Conservation (phyloP, 1,140 invertebrate genomes). For the Pissodes strobi region DNA sequence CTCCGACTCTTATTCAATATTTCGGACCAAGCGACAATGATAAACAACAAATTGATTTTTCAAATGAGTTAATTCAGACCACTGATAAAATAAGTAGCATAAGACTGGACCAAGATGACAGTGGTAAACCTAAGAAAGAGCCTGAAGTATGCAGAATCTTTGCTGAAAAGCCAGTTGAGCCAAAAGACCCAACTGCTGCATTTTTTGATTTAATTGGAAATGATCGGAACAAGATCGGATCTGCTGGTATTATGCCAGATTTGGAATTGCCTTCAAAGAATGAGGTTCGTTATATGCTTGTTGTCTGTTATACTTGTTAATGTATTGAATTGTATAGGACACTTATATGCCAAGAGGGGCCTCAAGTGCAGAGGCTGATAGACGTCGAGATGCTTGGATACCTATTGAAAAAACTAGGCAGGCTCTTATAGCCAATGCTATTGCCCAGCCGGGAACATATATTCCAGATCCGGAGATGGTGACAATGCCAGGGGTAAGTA, state of each 20-base stretch:
- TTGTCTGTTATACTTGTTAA: conserved; percentile 34
- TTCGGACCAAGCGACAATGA: conserved; percentile 41
- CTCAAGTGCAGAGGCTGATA: conserved; percentile 62
- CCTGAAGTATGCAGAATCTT: conserved; percentile 58
- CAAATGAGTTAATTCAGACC: conserved; percentile 41
- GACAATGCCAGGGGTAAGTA: conserved; percentile 69
- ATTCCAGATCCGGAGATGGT: conserved; percentile 69
- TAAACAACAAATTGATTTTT: conserved; percentile 36
- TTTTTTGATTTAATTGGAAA: conserved; percentile 55
- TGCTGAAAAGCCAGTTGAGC: conserved; percentile 48
- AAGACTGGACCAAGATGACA: conserved; percentile 40
- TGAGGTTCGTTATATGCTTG: conserved; percentile 31
- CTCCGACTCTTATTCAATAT: conserved; percentile 49
- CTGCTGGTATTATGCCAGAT: conserved; percentile 44
- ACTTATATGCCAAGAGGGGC: conserved; percentile 57
- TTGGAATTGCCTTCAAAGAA: conserved; percentile 43
- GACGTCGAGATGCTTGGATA: conserved; percentile 77
- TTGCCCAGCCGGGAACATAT: conserved; percentile 67
- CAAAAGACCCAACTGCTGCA: conserved; percentile 52
- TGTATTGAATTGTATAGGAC: conserved; percentile 46
- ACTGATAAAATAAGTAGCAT: conserved; percentile 40
- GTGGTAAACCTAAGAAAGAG: conserved; percentile 51
- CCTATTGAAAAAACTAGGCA: conserved; percentile 69
- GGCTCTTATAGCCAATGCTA: conserved; percentile 65
- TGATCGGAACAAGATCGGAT: conserved; percentile 30